Evolutionary conservation across 2,888 invertebrate species (phyloP), one percentile per base, ranked within the genome.

Genomic region (Metalampra italica): DNA sequence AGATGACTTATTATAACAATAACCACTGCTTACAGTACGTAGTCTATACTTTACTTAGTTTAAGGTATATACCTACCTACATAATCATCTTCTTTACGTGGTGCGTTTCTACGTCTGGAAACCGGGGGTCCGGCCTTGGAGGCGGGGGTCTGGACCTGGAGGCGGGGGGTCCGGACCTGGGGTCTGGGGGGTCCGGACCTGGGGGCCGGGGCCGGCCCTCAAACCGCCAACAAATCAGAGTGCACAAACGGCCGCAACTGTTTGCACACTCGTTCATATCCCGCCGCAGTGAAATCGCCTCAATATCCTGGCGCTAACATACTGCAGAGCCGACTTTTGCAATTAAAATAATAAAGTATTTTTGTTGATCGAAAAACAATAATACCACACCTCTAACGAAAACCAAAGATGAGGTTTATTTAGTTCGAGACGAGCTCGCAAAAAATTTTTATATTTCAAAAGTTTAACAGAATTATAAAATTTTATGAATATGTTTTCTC

Each of bases 201-300:
- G n/a, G 36, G 1, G 36, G 15, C 9, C n/a, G 9, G 64, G 66
- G 50, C 41, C 38, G 54, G 60, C 72, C 63, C 75, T 75, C 57
- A 64, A 22, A 14, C 14, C 59, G 61, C 11, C 34, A 34, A 62
- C 62, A 65, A 78, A 76, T 82, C 80, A 79, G 79, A 80, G 82
- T 71, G 75, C 53, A 51, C 63, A 61, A 63, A 60, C 66, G 66
- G 46, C 59, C 66, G 65, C 64, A 66, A 71, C 68, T 86, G 86
- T 87, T 88, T 86, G 79, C 77, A 64, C 66, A 76, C 86, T 86
- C 82, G 83, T 86, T 87, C 77, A 84, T 82, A 85, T 78, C 83
- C 79, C 64, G 64, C 58, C 57, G 68, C 67, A 73, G 60, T 78
- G 75, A 74, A 78, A 82, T 82, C 82, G 75, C 71, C 53, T 54